Evolutionary conservation across 2,797 vertebrate genomes (phyloP).

Genomic region (Myripristis murdjan): DNA sequence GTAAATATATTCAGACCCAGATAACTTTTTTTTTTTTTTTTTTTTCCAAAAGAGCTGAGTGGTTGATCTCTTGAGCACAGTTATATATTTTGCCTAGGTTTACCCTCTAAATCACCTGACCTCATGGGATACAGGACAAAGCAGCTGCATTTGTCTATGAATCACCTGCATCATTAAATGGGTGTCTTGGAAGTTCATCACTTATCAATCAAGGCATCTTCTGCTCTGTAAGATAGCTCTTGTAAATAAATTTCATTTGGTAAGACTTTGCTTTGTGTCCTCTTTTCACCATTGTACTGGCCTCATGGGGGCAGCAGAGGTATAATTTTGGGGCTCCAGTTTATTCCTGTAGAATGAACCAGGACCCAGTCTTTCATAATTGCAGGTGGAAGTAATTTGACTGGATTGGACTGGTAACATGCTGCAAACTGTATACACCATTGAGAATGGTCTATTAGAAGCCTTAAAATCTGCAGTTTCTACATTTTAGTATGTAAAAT

Average conservation of each 20-base stretch:
- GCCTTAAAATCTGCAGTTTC: no score
- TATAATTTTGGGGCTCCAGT: not conserved
- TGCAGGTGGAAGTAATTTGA: no score
- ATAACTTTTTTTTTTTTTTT: not conserved
- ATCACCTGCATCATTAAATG: constrained; percentile 59
- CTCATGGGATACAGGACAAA: constrained; percentile 60
- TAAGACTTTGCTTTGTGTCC: not conserved
- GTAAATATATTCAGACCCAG: constrained; percentile 31
- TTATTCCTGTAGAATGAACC: no score
- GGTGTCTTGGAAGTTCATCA: constrained; percentile 23
- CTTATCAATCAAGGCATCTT: constrained; percentile 31
- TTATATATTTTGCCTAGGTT: not conserved
- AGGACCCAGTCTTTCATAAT: no score
- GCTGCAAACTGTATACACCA: no score
- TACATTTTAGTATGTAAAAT: no score
- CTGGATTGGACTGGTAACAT: no score
- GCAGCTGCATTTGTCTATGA: constrained; percentile 31
- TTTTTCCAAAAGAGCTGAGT: constrained; percentile 9
- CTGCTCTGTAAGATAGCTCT: constrained; percentile 78
- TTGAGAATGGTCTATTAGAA: no score
- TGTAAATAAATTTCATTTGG: constrained; percentile 81
- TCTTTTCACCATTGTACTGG: not conserved
- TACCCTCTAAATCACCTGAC: constrained; percentile 17
- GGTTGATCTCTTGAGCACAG: constrained; percentile 1
- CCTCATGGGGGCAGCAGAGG: constrained; percentile 75